These are phyloP conservation scores for Cataglyphis hispanica DNA, from an alignment of 1,140 invertebrate species.

Conservation along the genomic window DNA sequence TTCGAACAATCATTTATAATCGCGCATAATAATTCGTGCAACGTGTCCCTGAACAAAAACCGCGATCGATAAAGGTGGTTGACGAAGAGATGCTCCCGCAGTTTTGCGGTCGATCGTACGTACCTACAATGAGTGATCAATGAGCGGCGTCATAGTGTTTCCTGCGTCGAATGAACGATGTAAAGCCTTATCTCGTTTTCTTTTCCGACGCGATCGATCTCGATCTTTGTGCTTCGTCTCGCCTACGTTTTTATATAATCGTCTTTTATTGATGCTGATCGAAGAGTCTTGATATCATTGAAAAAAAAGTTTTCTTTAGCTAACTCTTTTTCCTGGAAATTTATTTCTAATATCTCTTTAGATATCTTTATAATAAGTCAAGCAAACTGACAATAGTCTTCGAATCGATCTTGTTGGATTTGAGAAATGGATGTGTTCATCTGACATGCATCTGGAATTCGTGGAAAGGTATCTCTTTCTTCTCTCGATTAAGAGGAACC, in stretches of 20 bases:
- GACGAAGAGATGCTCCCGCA: conserved; percentile 64
- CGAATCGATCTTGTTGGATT: conserved; percentile 30
- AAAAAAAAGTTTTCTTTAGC: neutral
- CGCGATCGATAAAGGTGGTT: conserved; percentile 68
- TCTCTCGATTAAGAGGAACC: neutral
- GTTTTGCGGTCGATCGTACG: conserved; percentile 48
- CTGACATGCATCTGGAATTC: conserved; percentile 1
- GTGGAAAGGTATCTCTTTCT: neutral
- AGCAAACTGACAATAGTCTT: neutral
- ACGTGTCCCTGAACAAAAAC: conserved; percentile 70
- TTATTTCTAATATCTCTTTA: neutral
- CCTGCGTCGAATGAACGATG: neutral
- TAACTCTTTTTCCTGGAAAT: neutral
- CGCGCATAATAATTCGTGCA: conserved; percentile 74
- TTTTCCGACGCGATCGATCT: conserved; percentile 73
- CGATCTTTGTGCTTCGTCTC: neutral
- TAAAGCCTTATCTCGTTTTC: conserved; percentile 73
- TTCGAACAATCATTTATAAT: conserved; percentile 82
- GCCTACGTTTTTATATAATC: neutral
- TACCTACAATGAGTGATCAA: conserved; percentile 55
- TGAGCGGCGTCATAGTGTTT: neutral
- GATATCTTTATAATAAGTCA: neutral
- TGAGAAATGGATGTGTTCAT: neutral
- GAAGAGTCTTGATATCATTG: neutral
- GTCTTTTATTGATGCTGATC: neutral